A percentile compares a stretch with the other conserved stretches of the same genome.
These are phyloP conservation scores for Myiagra hebetior DNA, from an alignment of 2,113 vertebrate species.

Conservation along the genomic window DNA sequence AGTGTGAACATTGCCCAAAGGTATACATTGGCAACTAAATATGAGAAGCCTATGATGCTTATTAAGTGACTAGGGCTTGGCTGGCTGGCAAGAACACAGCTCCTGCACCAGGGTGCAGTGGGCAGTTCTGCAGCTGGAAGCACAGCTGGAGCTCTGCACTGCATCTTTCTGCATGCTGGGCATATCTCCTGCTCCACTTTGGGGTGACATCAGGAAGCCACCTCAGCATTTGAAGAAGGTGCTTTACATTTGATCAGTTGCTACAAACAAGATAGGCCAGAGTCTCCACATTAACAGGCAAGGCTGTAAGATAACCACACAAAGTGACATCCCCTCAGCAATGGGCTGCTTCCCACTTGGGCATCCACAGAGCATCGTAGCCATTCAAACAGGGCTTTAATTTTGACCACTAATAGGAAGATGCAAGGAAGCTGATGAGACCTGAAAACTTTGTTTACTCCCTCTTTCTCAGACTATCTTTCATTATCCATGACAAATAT, in stretches of 20 bases:
- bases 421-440: background rate
- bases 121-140: background rate
- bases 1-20: slow-evolving; percentile 4
- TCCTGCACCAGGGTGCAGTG: background rate
- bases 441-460: background rate
- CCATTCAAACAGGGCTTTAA: background rate
- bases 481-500: background rate
- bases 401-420: background rate
- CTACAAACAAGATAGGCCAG: background rate
- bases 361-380: background rate
- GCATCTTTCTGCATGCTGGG: accelerated
- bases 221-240: background rate
- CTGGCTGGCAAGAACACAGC: background rate
- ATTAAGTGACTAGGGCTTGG: background rate
- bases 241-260: background rate
- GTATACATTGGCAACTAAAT: background rate
- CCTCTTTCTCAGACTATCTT: background rate
- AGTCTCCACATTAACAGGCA: background rate
- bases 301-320: background rate
- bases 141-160: background rate
- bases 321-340: background rate
- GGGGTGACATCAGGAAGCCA: background rate
- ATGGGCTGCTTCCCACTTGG: background rate
- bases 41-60: background rate
- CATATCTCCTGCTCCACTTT: background rate